Percentiles rank a stretch among this genome's conserved stretches.
Conservation (phyloP, 2,888 invertebrate genomes). For the Rotaria magnacalcarata region DNA sequence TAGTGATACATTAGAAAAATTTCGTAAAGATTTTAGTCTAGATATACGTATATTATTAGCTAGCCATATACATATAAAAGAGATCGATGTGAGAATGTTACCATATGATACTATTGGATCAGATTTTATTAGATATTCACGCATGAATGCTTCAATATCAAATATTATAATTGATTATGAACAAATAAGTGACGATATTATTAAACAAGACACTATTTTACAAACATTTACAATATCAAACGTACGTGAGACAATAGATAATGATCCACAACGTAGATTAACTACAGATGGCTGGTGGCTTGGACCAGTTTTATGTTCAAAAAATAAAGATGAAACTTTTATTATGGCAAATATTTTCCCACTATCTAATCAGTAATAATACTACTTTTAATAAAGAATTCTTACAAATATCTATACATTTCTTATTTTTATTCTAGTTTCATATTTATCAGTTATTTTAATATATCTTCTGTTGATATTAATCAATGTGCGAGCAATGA, state of each 20-base stretch:
- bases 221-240: background rate
- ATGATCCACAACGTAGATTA: background rate
- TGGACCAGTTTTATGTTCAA: background rate
- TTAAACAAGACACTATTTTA: background rate
- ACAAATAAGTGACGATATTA: background rate
- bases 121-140: background rate
- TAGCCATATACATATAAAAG: background rate
- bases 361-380: background rate
- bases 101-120: background rate
- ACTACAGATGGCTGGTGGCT: slow-evolving; percentile 8
- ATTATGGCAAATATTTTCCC: background rate
- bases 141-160: background rate
- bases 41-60: slow-evolving; percentile 12
- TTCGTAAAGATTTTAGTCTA: background rate
- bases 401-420: background rate
- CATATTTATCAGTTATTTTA: background rate
- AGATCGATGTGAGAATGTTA: background rate
- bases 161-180: background rate
- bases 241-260: background rate
- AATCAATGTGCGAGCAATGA: slow-evolving; percentile 43
- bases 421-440: background rate
- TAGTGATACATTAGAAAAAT: background rate
- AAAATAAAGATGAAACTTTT: background rate
- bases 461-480: slow-evolving; percentile 31
- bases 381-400: background rate